Conservation (phyloP, 2,797 vertebrate genomes). For the Borostomias antarcticus region DNA sequence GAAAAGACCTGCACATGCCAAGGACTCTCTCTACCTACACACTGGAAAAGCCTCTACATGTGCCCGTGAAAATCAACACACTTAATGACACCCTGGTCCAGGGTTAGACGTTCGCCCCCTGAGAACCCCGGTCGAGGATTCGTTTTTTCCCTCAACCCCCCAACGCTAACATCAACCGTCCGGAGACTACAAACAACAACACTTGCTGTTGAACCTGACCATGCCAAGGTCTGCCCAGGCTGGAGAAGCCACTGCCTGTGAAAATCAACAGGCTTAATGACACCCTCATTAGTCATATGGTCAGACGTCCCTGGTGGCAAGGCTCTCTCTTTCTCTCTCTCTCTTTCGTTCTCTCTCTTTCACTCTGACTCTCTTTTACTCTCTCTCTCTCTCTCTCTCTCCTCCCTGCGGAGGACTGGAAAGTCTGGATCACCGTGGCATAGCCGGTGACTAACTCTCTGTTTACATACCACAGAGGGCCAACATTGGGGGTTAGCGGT, state of each 20-base stretch:
- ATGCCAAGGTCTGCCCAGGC: conserved; percentile 55
- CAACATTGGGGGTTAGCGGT: conserved; percentile 41
- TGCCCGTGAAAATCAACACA: conserved; percentile 42
- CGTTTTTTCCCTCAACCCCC: conserved; percentile 18
- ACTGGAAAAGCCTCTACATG: conserved; percentile 38
- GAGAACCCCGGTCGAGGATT: conserved; percentile 34
- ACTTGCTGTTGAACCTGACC: conserved; percentile 26
- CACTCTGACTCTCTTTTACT: conserved; percentile 35
- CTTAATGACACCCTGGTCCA: conserved; percentile 54
- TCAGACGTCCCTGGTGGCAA: conserved; percentile 59
- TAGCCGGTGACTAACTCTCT: conserved; percentile 51
- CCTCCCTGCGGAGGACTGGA: conserved; percentile 65
- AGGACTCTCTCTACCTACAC: conserved; percentile 21
- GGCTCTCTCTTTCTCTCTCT: conserved; percentile 27
- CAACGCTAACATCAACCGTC: conserved; percentile 24
- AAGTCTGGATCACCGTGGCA: conserved; percentile 72
- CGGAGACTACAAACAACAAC: conserved; percentile 57
- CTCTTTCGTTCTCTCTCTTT: no score
- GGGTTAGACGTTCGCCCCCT: conserved; percentile 36
- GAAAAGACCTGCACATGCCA: conserved; percentile 40
- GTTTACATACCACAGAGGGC: conserved; percentile 69
- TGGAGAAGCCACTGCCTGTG: conserved; percentile 37
- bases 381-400: conserved; percentile 13
- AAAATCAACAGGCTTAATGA: conserved; percentile 62
- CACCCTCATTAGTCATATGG: conserved; percentile 65